Conservation (phyloP, 2,797 vertebrate genomes). For the Pogoniulus pusillus region DNA sequence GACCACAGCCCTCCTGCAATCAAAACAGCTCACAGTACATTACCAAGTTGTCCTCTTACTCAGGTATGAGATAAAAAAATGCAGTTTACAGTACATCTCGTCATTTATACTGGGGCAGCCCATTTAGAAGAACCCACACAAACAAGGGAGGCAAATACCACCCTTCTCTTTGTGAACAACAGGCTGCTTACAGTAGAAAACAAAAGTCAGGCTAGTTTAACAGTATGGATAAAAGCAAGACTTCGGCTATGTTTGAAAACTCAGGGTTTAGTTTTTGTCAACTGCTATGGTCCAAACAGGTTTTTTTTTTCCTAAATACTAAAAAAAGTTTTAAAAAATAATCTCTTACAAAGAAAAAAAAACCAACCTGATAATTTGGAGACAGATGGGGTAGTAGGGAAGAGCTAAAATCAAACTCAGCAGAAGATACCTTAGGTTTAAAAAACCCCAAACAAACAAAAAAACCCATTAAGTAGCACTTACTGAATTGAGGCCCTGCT, state of each 20-base stretch:
- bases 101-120: slow-evolving; percentile 55
- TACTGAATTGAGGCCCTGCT: slow-evolving; percentile 15
- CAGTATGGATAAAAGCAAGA: slow-evolving; percentile 47
- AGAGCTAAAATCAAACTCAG: slow-evolving; percentile 9
- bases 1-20: slow-evolving; percentile 66
- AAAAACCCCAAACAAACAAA: background rate
- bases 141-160: slow-evolving; percentile 58
- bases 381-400: background rate
- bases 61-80: slow-evolving; percentile 70
- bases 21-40: slow-evolving; percentile 46
- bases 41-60: slow-evolving; percentile 50
- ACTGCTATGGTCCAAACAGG: slow-evolving; percentile 24
- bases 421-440: background rate
- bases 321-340: slow-evolving; percentile 17
- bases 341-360: background rate
- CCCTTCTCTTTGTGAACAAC: slow-evolving; percentile 47
- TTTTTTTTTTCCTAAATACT: slow-evolving; percentile 8
- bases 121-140: slow-evolving; percentile 64
- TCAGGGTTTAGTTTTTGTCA: slow-evolving; percentile 35
- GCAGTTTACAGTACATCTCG: slow-evolving; percentile 75
- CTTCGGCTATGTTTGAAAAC: slow-evolving; percentile 25
- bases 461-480: background rate
- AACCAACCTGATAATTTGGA: background rate
- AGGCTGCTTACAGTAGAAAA: slow-evolving; percentile 65
- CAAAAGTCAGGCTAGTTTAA: slow-evolving; percentile 49